Evolutionary conservation across 2,888 invertebrate genomes (phyloP), one percentile per base, ranked within the genome.

Genomic region (Pheosia gnoma): DNA sequence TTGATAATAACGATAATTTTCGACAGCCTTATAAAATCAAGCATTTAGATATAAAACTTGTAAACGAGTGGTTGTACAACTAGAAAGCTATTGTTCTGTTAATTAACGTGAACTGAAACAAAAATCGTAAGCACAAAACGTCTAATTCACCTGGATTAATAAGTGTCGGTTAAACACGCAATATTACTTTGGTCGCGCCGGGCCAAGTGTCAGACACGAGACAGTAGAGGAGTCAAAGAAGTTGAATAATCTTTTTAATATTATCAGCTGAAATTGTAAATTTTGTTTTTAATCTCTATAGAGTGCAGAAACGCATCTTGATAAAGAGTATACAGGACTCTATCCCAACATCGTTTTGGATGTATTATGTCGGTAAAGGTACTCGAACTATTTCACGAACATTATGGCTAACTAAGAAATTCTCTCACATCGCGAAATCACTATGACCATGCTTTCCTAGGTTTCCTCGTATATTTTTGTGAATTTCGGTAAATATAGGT

Each of bases 81-180:
- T 59, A 67, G 57, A 64, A 66, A 61, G 62, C 71, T 68, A 81
- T 82, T 83, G 82, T 84, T 79, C 68, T 66, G 61, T 77, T 81
- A 83, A 83, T 83, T 83, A 80, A 80, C 71, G 74, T 71, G 74
- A 82, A 81, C 63, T 77, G 77, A 74, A 80, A 80, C 74, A 74
- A 77, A 77, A 80, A 71, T 79, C 60, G 61, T 67, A 68, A 75
- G 77, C 80, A 79, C 81, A 78, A 83, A 83, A 79, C 77, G 78
- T 81, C 78, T 82, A 83, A 83, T 83, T 82, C 75, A 73, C 71
- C 56, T 41, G 57, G 67, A 69, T 79, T 74, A 75, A 75, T 76
- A 76, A 79, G 80, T 75, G 74, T 68, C 66, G 60, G 66, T 67
- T 67, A 53, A 66, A 58, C 79, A 78, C 78, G 79, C 78, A 55